Conservation (phyloP, 2,113 vertebrate genomes). For the Myotis davidii region DNA sequence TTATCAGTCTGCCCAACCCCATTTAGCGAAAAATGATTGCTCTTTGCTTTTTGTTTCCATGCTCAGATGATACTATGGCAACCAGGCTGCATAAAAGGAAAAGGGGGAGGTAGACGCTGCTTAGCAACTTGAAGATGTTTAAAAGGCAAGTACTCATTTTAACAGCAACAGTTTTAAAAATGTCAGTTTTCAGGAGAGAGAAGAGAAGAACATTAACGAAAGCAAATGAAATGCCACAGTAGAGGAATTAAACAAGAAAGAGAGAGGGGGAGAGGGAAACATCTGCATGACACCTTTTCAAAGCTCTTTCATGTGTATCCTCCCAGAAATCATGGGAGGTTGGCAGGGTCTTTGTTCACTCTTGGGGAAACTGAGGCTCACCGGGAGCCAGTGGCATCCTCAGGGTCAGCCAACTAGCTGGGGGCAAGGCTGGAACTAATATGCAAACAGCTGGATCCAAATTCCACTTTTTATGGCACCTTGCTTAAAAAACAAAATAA, state of each 20-base stretch:
- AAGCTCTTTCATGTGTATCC: neutral
- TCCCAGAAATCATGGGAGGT: neutral
- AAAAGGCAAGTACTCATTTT: constrained; percentile 82
- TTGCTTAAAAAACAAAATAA: neutral
- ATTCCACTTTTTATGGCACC: neutral
- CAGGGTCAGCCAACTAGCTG: neutral
- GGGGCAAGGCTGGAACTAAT: neutral
- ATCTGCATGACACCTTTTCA: neutral
- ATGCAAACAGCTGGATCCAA: neutral
- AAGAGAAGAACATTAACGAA: constrained; percentile 55
- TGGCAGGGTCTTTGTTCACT: neutral
- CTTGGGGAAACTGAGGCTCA: neutral
- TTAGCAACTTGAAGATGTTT: constrained; percentile 87
- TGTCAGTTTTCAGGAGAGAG: constrained; percentile 54
- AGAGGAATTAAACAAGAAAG: neutral
- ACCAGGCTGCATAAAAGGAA: constrained; percentile 81
- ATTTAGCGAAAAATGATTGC: constrained; percentile 80
- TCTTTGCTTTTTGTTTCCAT: constrained; percentile 84
- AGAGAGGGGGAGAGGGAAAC: neutral
- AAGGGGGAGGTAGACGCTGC: constrained; percentile 80
- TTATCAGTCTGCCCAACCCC: constrained; percentile 70
- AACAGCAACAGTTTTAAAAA: constrained; percentile 75
- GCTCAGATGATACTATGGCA: constrained; percentile 86
- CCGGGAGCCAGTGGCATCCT: accelerated
- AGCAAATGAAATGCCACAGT: constrained; percentile 6